Evolutionary conservation across 1,140 invertebrate genomes (phyloP).

Genomic region (Hylaeus volcanicus): DNA sequence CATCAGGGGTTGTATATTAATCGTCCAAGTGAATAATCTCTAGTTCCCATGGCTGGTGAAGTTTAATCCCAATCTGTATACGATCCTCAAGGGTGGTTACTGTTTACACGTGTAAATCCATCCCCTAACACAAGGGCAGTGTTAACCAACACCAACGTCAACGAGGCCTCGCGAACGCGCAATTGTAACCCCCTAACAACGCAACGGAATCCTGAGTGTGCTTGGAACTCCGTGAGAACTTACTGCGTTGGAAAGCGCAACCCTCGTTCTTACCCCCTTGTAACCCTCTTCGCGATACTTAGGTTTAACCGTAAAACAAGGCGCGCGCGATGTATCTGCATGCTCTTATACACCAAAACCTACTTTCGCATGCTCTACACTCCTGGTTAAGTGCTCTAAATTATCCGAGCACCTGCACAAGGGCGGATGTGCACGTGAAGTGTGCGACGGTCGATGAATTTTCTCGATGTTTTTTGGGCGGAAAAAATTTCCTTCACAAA

Average conservation of each 20-base stretch:
- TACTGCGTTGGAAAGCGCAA: constrained; percentile 20
- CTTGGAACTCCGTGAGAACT: constrained; percentile 18
- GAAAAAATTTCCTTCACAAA: constrained; percentile 9
- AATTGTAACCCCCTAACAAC: constrained; percentile 45
- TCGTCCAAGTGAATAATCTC: constrained; percentile 46
- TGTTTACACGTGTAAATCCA: constrained; percentile 70
- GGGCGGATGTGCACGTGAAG: constrained; percentile 48
- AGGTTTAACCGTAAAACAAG: constrained; percentile 68
- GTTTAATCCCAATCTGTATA: constrained; percentile 69
- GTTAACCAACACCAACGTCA: constrained; percentile 24
- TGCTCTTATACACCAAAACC: constrained; percentile 61
- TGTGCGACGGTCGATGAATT: constrained; percentile 61
- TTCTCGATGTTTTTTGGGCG: neutral
- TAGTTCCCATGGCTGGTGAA: constrained; percentile 30
- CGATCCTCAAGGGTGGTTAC: constrained; percentile 34
- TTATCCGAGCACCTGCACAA: constrained; percentile 66
- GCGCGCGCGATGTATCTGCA: constrained; percentile 48
- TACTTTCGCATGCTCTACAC: constrained; percentile 66
- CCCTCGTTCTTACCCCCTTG: constrained; percentile 37
- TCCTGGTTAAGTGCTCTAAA: constrained; percentile 68
- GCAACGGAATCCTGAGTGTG: constrained; percentile 38
- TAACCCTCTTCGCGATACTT: constrained; percentile 61
- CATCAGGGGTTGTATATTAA: constrained; percentile 25
- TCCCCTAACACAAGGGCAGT: constrained; percentile 51
- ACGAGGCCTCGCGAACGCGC: constrained; percentile 12